Evolutionary conservation across 2,888 invertebrate genomes (phyloP).

Genomic region (Leptinotarsa haldemani): DNA sequence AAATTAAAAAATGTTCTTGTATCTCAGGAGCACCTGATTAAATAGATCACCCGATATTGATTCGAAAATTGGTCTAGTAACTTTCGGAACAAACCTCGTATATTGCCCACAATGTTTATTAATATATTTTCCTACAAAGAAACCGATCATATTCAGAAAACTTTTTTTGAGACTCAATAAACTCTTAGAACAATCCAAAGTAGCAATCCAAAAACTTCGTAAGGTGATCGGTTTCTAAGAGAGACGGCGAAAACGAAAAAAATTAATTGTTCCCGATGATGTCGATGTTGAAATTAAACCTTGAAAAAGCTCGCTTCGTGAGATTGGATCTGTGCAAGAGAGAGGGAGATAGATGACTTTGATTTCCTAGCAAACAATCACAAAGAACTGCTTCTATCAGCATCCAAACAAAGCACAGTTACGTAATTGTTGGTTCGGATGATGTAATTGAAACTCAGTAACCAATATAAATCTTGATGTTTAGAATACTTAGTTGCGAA

Average conservation of each 20-base stretch:
- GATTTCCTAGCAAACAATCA: conserved; percentile 21
- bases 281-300: conserved; percentile 15
- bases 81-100: neutral
- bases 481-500: neutral
- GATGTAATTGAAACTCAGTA: conserved; percentile 3
- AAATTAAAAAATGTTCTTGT: too few species aligned
- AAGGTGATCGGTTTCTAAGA: conserved; percentile 1
- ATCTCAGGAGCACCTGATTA: too few species aligned
- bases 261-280: conserved; percentile 5
- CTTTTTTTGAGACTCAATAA: neutral
- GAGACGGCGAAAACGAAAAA: conserved; percentile 9
- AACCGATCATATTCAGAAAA: neutral
- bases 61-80: neutral
- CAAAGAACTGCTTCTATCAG: conserved; percentile 19
- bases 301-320: conserved; percentile 20
- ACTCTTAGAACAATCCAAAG: neutral
- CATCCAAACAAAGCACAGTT: conserved; percentile 21
- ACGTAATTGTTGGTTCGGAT: conserved; percentile 14
- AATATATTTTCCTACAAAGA: neutral
- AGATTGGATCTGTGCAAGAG: conserved; percentile 8
- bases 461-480: neutral
- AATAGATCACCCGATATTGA: neutral
- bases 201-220: neutral
- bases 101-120: neutral
- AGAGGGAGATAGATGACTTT: conserved; percentile 10